Evolutionary conservation across 1,140 invertebrate genomes (phyloP).

Genomic region (Lepidurus packardi): DNA sequence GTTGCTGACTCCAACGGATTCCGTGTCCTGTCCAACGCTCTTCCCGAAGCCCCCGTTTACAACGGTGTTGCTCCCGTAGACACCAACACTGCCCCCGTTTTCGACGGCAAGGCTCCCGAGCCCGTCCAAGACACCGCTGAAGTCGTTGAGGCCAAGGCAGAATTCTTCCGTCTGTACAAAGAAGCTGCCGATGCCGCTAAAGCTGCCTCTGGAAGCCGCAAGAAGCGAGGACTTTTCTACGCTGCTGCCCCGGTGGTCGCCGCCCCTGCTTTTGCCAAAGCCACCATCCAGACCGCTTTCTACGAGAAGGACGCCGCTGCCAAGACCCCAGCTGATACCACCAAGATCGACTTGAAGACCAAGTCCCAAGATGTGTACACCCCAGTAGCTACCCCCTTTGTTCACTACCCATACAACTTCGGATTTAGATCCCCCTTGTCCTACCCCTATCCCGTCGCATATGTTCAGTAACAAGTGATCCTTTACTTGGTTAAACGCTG

Average conservation of each 20-base stretch:
- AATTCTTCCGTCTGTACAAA: slow-evolving; percentile 17
- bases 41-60: slow-evolving; percentile 44
- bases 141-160: slow-evolving; percentile 45
- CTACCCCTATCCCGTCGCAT: slow-evolving; percentile 20
- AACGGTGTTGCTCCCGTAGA: slow-evolving; percentile 22
- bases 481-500: not conserved
- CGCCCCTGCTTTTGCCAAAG: slow-evolving; percentile 25
- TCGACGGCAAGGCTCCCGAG: slow-evolving; percentile 32
- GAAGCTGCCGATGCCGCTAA: slow-evolving; percentile 22
- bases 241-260: not conserved
- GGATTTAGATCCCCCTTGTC: slow-evolving; percentile 16
- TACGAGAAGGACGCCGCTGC: slow-evolving; percentile 29
- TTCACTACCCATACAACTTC: not conserved
- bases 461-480: not conserved
- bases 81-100: not conserved
- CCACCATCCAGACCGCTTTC: slow-evolving; percentile 26
- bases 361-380: slow-evolving; percentile 34
- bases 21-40: slow-evolving; percentile 50
- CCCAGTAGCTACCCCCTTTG: slow-evolving; percentile 36
- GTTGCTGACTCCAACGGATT: slow-evolving; percentile 49
- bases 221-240: slow-evolving; percentile 22
- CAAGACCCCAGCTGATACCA: slow-evolving; percentile 29
- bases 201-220: slow-evolving; percentile 4
- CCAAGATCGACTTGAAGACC: slow-evolving; percentile 33
- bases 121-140: slow-evolving; percentile 41